phyloP scores from a whole-genome alignment of 2,888 invertebrate genomes.

The Drosophila mimetica region DNA sequence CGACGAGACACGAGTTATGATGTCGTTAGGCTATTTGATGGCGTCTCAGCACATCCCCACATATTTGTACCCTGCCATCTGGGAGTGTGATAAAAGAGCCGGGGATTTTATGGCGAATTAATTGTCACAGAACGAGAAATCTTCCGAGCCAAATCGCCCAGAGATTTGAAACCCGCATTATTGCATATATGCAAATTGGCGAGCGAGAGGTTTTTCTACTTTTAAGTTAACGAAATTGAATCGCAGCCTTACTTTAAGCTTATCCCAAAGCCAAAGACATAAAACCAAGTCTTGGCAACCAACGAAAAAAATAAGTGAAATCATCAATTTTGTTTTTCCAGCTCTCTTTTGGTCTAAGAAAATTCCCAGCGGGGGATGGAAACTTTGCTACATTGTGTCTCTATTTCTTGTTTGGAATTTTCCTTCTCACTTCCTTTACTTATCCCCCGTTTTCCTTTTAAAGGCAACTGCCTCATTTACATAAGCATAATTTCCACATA shows the following conservation, averaged over 20 bases:
- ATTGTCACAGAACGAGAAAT: slow-evolving; percentile 32
- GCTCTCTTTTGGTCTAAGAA: slow-evolving; percentile 17
- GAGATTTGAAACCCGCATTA: slow-evolving; percentile 3
- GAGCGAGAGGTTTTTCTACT: slow-evolving; percentile 16
- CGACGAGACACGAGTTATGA: slow-evolving; percentile 54
- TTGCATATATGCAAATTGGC: slow-evolving; percentile 36
- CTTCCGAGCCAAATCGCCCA: background rate
- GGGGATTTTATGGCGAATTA: slow-evolving; percentile 56
- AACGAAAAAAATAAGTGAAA: slow-evolving; percentile 72
- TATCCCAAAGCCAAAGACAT: slow-evolving; percentile 42
- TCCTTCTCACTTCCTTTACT: slow-evolving; percentile 17
- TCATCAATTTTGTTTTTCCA: slow-evolving; percentile 69
- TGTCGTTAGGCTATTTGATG: slow-evolving; percentile 60
- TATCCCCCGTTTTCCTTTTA: slow-evolving; percentile 33
- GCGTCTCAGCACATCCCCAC: slow-evolving; percentile 26
- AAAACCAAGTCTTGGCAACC: slow-evolving; percentile 62
- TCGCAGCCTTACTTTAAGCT: slow-evolving; percentile 12
- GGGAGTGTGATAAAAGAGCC: slow-evolving; percentile 44
- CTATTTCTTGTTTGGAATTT: slow-evolving; percentile 27
- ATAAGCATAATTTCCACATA: slow-evolving; percentile 82
- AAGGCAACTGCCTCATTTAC: slow-evolving; percentile 73
- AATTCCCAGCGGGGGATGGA: slow-evolving; percentile 59
- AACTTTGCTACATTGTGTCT: slow-evolving; percentile 63
- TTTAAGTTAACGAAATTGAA: slow-evolving; percentile 37
- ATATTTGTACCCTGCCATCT: slow-evolving; percentile 34